These are phyloP conservation scores for Drosophila malerkotliana DNA, from an alignment of 1,140 invertebrate genomes.

Conservation along the genomic window DNA sequence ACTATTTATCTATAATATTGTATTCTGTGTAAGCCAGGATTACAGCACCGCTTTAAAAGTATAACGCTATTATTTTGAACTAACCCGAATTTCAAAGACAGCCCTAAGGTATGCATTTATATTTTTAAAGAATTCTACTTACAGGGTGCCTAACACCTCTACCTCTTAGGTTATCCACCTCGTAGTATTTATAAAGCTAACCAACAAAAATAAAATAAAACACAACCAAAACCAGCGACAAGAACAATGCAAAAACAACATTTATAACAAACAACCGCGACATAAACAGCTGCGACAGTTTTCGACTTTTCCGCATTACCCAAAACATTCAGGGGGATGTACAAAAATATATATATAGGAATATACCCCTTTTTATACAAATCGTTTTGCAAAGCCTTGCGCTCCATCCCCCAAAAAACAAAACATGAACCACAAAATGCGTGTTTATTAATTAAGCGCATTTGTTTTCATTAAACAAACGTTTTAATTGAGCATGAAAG, in stretches of 20 bases:
- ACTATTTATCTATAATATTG: background rate
- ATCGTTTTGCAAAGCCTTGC: conserved; percentile 5
- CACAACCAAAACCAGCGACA: conserved; percentile 29
- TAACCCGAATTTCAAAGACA: conserved; percentile 12
- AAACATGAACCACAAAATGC: conserved; percentile 77
- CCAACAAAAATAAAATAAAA: conserved; percentile 36
- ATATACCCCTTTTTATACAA: conserved; percentile 27
- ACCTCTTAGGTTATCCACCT: background rate
- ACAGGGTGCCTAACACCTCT: conserved; percentile 17
- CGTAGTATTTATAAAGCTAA: conserved; percentile 67
- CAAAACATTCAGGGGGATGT: conserved; percentile 13
- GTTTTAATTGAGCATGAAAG: conserved; percentile 84
- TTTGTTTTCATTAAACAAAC: conserved; percentile 84
- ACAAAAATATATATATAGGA: background rate
- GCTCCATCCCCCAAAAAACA: background rate
- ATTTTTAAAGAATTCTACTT: background rate
- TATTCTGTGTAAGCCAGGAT: background rate
- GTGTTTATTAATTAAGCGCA: conserved; percentile 84
- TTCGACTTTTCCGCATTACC: conserved; percentile 51
- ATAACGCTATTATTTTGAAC: conserved; percentile 29
- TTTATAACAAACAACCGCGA: conserved; percentile 67
- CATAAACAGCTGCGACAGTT: conserved; percentile 76
- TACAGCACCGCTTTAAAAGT: conserved; percentile 2
- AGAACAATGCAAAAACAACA: conserved; percentile 47
- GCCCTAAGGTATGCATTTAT: conserved; percentile 51